These are phyloP conservation scores for Mormyrus proboscirostris DNA, from an alignment of 2,797 vertebrate genomes.

Conservation along the genomic window DNA sequence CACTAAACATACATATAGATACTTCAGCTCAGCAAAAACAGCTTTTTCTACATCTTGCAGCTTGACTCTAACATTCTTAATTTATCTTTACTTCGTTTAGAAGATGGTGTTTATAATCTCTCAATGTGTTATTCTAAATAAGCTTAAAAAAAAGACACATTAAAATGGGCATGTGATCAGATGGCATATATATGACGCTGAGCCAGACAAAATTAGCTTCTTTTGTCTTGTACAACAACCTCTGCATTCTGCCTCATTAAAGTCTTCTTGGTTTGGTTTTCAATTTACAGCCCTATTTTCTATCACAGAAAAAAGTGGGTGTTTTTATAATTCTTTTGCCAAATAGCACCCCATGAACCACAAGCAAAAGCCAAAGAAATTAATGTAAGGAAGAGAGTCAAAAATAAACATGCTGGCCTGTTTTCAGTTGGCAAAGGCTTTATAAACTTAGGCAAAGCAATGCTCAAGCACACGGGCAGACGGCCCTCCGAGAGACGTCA, in stretches of 20 bases:
- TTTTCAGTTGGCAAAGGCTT: conserved; percentile 34
- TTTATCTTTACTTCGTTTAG: not conserved
- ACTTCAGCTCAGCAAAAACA: not conserved
- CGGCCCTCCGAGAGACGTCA: conserved; percentile 5
- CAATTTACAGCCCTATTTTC: conserved; percentile 30
- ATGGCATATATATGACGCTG: conserved; percentile 16
- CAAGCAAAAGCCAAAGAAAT: conserved; percentile 48
- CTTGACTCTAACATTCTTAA: not conserved
- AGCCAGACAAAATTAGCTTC: conserved; percentile 21
- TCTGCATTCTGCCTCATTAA: conserved; percentile 31
- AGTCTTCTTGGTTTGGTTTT: conserved; percentile 26
- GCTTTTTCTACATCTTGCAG: not conserved
- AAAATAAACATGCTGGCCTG: conserved; percentile 48
- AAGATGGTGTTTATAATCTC: not conserved
- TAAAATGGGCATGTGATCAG: conserved; percentile 30
- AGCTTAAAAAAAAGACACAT: conserved; percentile 25
- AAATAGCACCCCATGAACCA: conserved; percentile 36
- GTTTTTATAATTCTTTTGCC: conserved; percentile 26
- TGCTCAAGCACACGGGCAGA: not conserved
- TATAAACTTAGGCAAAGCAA: conserved; percentile 39
- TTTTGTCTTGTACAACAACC: conserved; percentile 29
- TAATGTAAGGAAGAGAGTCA: conserved; percentile 45
- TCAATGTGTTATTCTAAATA: not conserved
- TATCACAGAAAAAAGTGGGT: conserved; percentile 21
- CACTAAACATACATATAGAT: not conserved